Evolutionary conservation across 2,888 invertebrate species (phyloP).

Genomic region (Scaptomyza parva): DNA sequence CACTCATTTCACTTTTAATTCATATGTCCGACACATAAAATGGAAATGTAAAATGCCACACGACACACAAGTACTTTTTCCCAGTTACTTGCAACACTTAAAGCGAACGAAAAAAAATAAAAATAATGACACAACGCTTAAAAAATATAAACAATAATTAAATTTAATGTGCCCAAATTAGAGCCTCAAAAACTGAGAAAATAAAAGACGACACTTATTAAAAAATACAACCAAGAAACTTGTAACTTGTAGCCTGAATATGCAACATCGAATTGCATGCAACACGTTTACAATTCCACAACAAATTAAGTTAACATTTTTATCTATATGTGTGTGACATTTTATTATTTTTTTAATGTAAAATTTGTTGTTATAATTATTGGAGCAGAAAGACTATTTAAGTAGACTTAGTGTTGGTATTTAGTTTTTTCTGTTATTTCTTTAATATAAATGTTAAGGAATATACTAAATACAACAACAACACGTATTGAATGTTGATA

Average conservation of each 20-base stretch:
- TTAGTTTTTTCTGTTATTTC: background rate
- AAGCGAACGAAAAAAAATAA: conserved; percentile 8
- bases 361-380: conserved; percentile 3
- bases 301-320: background rate
- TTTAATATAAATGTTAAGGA: background rate
- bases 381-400: background rate
- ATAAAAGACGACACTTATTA: conserved; percentile 10
- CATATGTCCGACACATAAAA: conserved; percentile 20
- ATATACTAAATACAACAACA: background rate
- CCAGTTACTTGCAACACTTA: conserved; percentile 28
- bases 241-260: background rate
- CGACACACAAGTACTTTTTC: conserved; percentile 41
- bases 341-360: background rate
- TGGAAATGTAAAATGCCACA: conserved; percentile 17
- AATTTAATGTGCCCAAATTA: conserved; percentile 58
- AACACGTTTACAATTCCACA: conserved; percentile 4
- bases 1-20: conserved; percentile 7
- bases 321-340: background rate
- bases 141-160: conserved; percentile 41
- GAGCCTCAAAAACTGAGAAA: conserved; percentile 27
- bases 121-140: conserved; percentile 36
- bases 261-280: background rate
- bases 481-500: background rate
- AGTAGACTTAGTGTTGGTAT: background rate
- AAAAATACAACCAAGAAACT: background rate